Percentiles rank a stretch among this genome's conserved stretches.
Evolutionary conservation across 2,888 invertebrate species (phyloP).

Genomic region (Imbricaverruca yamaguchii): DNA sequence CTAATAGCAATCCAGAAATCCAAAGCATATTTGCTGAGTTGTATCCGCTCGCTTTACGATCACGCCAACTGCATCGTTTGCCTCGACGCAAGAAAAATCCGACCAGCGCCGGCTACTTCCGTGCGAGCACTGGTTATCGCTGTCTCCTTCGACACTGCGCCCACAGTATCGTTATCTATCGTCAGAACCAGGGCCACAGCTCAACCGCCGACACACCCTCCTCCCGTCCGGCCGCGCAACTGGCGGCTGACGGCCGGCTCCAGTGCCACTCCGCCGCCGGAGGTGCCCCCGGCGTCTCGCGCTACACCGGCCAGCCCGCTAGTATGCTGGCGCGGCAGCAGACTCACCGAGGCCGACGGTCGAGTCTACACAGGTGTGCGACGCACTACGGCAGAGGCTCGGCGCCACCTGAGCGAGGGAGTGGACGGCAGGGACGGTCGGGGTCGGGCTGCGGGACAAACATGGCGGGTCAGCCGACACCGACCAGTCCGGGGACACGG

Average conservation of each 20-base stretch:
- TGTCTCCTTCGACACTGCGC: not conserved
- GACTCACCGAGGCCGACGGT: not conserved
- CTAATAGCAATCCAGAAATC: constrained; percentile 9
- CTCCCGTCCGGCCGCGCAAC: not conserved
- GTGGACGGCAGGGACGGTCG: too few relatives aligned
- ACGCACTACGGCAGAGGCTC: too few relatives aligned
- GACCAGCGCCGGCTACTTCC: not conserved
- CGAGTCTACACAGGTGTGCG: too few relatives aligned
- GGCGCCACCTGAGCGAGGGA: too few relatives aligned
- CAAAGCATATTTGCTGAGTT: not conserved
- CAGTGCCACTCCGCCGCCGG: not conserved
- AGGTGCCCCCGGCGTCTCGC: not conserved
- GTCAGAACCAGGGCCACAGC: not conserved
- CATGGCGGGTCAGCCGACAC: too few relatives aligned
- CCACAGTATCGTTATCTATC: not conserved
- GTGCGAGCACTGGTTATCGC: not conserved
- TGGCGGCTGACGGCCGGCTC: not conserved
- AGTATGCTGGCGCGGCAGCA: not conserved
- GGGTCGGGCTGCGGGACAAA: too few relatives aligned
- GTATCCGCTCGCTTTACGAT: not conserved
- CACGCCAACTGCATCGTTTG: not conserved
- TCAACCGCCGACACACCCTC: not conserved
- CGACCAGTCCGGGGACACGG: too few relatives aligned
- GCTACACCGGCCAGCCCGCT: not conserved
- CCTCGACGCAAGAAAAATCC: not conserved